A percentile compares a stretch with the other conserved stretches of the same genome.
phyloP scores from a whole-genome alignment of 2,888 invertebrate species.

The Dimorphilus gyrociliatus region DNA sequence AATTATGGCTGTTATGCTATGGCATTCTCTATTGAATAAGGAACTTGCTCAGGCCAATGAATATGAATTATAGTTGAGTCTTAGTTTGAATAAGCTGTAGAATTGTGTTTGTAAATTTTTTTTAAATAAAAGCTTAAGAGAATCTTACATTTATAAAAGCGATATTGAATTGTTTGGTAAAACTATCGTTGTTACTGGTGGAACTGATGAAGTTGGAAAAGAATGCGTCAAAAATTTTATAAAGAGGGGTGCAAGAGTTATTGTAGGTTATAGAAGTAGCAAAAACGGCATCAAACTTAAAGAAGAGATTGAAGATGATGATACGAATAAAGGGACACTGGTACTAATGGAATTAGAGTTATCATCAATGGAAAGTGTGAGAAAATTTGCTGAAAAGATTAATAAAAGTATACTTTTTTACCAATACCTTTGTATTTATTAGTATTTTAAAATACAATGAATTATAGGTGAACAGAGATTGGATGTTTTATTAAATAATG shows the following conservation, averaged over 20 bases:
- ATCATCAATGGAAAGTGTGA: slow-evolving; percentile 8
- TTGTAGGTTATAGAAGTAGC: slow-evolving; percentile 15
- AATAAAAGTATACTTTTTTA: slow-evolving; percentile 3
- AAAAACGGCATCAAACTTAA: slow-evolving; percentile 10
- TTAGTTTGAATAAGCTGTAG: too few species aligned
- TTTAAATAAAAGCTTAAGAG: too few species aligned
- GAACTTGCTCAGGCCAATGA: too few species aligned
- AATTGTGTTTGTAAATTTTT: too few species aligned
- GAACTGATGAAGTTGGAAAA: slow-evolving; percentile 15
- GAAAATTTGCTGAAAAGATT: slow-evolving; percentile 10
- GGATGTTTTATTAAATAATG: slow-evolving; percentile 4
- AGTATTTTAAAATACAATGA: not conserved
- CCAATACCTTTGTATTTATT: not conserved
- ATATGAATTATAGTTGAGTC: too few species aligned
- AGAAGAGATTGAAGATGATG: slow-evolving; percentile 8
- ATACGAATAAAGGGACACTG: slow-evolving; percentile 38
- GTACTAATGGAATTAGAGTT: slow-evolving; percentile 43
- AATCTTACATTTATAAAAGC: too few species aligned
- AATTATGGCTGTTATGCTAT: too few species aligned
- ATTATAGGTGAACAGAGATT: not conserved
- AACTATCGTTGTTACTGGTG: slow-evolving; percentile 15
- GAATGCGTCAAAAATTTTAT: slow-evolving; percentile 13
- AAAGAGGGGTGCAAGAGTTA: slow-evolving; percentile 10
- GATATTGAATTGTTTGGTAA: slow-evolving; percentile 12
- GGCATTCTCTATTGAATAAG: too few species aligned